Evolutionary conservation across 1,140 invertebrate genomes (phyloP).

Genomic region (Brachionus calyciflorus): DNA sequence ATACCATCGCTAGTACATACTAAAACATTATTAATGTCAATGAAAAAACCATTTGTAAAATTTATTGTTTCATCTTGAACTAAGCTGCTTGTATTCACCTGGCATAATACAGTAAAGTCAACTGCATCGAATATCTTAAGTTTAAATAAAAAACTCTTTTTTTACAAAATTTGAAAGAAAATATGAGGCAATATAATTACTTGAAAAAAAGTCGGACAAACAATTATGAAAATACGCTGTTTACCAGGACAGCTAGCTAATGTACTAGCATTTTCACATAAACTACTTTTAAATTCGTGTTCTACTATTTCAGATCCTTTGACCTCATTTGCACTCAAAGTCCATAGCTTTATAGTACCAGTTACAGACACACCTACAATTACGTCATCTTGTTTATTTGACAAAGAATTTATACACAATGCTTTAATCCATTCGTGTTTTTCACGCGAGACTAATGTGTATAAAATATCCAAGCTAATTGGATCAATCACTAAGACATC

Average conservation of each 20-base stretch:
- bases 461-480: conserved; percentile 85
- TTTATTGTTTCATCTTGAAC: background rate
- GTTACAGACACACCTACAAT: conserved; percentile 91
- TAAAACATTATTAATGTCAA: background rate
- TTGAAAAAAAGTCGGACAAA: conserved; percentile 95
- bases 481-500: conserved; percentile 96
- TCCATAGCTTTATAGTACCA: conserved; percentile 97
- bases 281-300: conserved; percentile 94
- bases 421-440: conserved; percentile 98
- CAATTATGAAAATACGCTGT: conserved; percentile 89
- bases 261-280: conserved; percentile 84
- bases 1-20: background rate
- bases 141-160: background rate
- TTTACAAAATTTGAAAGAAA: background rate
- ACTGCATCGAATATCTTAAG: conserved; percentile 43
- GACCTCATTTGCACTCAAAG: conserved; percentile 79
- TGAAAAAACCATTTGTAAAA: conserved; percentile 28
- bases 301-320: conserved; percentile 59
- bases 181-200: no score
- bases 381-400: conserved; percentile 75
- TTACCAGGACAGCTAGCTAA: conserved; percentile 91
- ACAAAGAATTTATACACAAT: conserved; percentile 82
- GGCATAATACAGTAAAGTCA: conserved; percentile 42
- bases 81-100: conserved; percentile 2
- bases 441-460: conserved; percentile 84